A percentile compares a stretch with the other conserved stretches of the same genome.
Evolutionary conservation across 1,140 invertebrate genomes (phyloP).

Genomic region (Ptiloglossa arizonensis): DNA sequence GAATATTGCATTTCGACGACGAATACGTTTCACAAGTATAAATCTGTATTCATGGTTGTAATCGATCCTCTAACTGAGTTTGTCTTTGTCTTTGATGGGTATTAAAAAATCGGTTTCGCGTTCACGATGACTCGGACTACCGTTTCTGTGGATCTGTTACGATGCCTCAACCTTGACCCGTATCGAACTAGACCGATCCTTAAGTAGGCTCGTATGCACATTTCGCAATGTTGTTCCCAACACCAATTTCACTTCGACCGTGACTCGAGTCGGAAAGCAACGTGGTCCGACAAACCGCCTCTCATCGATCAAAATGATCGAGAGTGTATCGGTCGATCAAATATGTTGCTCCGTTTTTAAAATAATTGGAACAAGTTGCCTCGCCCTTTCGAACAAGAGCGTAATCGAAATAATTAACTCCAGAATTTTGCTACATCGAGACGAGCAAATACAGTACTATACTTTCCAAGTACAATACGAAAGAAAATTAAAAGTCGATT

Average conservation of each 20-base stretch:
- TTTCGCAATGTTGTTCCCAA: slow-evolving; percentile 72
- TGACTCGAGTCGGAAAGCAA: slow-evolving; percentile 73
- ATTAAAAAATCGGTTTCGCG: slow-evolving; percentile 19
- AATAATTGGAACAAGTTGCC: not conserved
- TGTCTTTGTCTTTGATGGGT: not conserved
- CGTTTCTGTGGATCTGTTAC: slow-evolving; percentile 6
- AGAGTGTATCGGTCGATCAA: not conserved
- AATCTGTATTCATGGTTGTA: no score
- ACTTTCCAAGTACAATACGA: no score
- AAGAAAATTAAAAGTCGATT: no score
- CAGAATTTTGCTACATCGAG: no score
- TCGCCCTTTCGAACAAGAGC: slow-evolving; percentile 12
- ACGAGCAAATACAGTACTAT: no score
- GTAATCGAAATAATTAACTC: no score
- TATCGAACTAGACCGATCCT: slow-evolving; percentile 69
- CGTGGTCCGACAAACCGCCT: not conserved
- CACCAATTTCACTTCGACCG: slow-evolving; percentile 80
- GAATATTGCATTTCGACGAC: no score
- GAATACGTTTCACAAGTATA: no score
- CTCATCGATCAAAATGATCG: not conserved
- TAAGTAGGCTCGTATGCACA: slow-evolving; percentile 69
- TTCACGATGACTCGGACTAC: slow-evolving; percentile 2
- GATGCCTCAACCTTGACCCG: slow-evolving; percentile 73
- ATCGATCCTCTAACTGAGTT: no score
- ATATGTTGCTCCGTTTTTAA: not conserved